Evolutionary conservation across 2,113 vertebrate genomes (phyloP).

Genomic region (Caloenas nicobarica): DNA sequence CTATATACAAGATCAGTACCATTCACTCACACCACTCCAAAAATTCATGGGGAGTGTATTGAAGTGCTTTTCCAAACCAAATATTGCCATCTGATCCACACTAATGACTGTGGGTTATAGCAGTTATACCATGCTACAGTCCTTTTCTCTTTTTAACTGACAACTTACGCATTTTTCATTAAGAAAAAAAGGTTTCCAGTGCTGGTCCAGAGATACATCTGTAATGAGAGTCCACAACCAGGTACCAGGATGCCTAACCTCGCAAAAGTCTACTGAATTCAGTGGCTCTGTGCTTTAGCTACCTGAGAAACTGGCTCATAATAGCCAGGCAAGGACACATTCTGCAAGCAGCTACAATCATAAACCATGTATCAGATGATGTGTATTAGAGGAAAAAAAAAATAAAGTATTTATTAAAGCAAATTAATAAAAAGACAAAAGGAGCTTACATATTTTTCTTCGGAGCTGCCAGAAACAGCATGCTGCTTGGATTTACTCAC

Average conservation of each 20-base stretch:
- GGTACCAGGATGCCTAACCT: neutral
- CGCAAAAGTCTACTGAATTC: neutral
- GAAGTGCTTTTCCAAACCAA: neutral
- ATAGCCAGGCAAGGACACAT: neutral
- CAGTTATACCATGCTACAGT: neutral
- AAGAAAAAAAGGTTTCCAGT: neutral
- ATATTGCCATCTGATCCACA: neutral
- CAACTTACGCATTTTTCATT: neutral
- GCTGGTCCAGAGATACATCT: neutral
- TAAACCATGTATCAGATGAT: neutral
- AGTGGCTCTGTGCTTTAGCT: neutral
- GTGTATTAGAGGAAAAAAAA: neutral
- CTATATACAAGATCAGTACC: neutral
- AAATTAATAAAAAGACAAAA: neutral
- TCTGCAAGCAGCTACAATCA: neutral
- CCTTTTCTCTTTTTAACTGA: neutral
- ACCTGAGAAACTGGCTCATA: neutral
- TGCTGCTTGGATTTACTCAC: constrained; percentile 47
- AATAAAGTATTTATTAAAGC: neutral
- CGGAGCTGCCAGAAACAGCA: constrained; percentile 61
- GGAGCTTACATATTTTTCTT: constrained; percentile 73
- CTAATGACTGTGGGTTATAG: neutral
- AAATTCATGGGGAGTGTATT: neutral
- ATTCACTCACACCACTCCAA: neutral
- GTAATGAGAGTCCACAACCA: neutral